A percentile compares a stretch with the other conserved stretches of the same genome.
These are phyloP conservation scores for Chiloscyllium plagiosum DNA, from an alignment of 2,113 vertebrate genomes.

Conservation along the genomic window DNA sequence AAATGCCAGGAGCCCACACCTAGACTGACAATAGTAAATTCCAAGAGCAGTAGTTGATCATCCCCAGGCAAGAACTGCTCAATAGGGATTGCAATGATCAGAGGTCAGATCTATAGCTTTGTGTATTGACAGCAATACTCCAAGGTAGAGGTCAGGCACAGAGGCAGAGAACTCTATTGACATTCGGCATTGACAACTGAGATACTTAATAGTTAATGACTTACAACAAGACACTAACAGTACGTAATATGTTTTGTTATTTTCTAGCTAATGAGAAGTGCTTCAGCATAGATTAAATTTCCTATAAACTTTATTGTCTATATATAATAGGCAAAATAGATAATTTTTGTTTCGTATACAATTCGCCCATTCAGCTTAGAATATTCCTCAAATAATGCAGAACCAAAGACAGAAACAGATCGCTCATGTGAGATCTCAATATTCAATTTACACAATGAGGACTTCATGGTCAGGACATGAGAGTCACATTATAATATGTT, in stretches of 20 bases:
- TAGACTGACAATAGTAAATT: neutral
- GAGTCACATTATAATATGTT: neutral
- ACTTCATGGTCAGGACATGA: neutral
- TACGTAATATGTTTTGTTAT: neutral
- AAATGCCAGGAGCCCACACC: neutral
- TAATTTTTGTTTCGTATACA: neutral
- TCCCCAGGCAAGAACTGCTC: neutral
- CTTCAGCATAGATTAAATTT: neutral
- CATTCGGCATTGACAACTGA: neutral
- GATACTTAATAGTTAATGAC: neutral
- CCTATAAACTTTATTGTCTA: neutral
- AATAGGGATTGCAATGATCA: neutral
- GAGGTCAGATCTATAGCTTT: neutral
- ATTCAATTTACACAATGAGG: neutral
- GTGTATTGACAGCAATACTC: neutral
- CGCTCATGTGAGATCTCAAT: neutral
- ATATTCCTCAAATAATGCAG: neutral
- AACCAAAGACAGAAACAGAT: neutral
- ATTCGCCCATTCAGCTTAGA: neutral
- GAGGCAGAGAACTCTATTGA: neutral
- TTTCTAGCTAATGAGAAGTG: neutral
- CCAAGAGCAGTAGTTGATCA: neutral
- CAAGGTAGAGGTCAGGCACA: neutral
- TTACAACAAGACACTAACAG: neutral
- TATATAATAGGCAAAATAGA: neutral